Conservation (phyloP, 2,797 vertebrate genomes). For the Pseudotriccus pelzelni region DNA sequence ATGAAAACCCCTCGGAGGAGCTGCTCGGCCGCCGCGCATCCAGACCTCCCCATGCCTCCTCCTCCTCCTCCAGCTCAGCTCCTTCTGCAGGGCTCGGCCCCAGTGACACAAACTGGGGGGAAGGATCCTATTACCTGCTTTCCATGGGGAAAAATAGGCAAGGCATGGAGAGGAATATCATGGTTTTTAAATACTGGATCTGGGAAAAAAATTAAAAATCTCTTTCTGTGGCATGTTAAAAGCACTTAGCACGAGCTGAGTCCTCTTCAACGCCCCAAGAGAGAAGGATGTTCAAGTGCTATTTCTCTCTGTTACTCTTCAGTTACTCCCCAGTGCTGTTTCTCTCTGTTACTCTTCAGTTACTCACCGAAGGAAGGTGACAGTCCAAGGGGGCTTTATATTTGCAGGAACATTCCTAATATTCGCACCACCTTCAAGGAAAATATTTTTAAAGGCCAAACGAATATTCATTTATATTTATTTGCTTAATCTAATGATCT, state of each 20-base stretch:
- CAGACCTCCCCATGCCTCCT: not conserved
- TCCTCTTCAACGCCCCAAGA: not conserved
- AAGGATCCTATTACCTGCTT: not conserved
- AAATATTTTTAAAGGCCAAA: constrained; percentile 73
- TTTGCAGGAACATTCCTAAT: constrained; percentile 62
- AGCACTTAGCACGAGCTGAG: constrained; percentile 28
- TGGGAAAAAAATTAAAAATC: not conserved
- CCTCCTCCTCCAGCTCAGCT: not conserved
- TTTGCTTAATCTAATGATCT: constrained; percentile 77
- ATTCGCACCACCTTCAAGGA: constrained; percentile 63
- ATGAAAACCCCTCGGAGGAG: not conserved
- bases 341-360: constrained; percentile 31
- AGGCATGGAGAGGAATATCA: not conserved
- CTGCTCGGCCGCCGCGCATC: rapidly evolving
- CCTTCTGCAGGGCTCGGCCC: not conserved
- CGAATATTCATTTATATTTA: constrained; percentile 73
- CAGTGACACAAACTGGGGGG: not conserved
- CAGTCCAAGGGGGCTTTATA: not conserved
- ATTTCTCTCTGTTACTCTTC: constrained; percentile 41
- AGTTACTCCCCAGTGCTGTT: constrained; percentile 44
- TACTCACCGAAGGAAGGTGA: constrained; percentile 58
- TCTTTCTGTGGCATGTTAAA: not conserved
- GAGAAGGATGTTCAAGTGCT: not conserved
- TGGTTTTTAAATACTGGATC: not conserved
- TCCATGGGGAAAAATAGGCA: not conserved